Evolutionary conservation across 1,140 invertebrate species (phyloP), one percentile per base, ranked within the genome.

Genomic region (Kradibia gibbosae): DNA sequence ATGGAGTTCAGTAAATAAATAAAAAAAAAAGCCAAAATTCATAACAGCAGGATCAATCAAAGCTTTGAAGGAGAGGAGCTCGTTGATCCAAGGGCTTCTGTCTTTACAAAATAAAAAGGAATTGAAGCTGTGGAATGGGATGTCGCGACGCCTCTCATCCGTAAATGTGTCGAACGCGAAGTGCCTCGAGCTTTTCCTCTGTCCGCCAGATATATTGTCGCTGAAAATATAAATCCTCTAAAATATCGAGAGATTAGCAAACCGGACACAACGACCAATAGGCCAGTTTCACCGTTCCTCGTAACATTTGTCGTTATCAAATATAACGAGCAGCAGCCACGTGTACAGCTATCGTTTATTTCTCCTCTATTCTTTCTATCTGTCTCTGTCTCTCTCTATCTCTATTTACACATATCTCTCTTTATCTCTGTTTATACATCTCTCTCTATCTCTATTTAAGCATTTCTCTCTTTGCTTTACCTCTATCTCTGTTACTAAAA

Each of bases 261-360:
- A 86, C 78, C 48, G 89, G 87, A 88, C 87, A 78, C 86, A 86
- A 87, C 81, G 84, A 76, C 86, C 86, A 86, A 89, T 88, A 88
- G 85, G 73, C 78, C 67, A 62, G 15, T 70, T 2, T 53, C 22
- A 74, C 86, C 87, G 87, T 90, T 90, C 87, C 89, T 89, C 89
- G 89, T 91, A 90, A 90, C 89, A 90, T 91, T 90, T 88, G 90
- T 91, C 89, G 90, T 91, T 91, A 91, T 90, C 87, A 89, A 90
- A 82, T 82, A 74, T 90, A 91, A 89, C 89, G 88, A 83, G 81
- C 80, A 25, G 31, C 84, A 83, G 42, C 74, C 57, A 45, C 25
- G 36, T 22, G 28, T 60, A n/a, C 31, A 3, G 53, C 34, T 4
- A n/a, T 75, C 42, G 10, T 57, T 60, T 75, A 55, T 77, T 55